A percentile compares a stretch with the other conserved stretches of the same genome.
Evolutionary conservation across 2,113 vertebrate genomes (phyloP).

Genomic region (Mobula birostris): DNA sequence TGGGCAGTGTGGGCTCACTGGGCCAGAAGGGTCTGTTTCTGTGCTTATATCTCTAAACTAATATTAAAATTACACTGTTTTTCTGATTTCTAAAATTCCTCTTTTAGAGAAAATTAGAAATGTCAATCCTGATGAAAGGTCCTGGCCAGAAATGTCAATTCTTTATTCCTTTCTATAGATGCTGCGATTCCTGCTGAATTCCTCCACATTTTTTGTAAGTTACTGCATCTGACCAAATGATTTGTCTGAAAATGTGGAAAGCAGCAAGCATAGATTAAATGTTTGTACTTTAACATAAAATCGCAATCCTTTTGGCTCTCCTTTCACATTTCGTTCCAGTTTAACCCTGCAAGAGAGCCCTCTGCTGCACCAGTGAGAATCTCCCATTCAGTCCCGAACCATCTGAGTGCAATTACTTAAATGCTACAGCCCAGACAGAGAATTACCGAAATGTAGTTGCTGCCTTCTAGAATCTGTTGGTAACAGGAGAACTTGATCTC

Average conservation of each 20-base stretch:
- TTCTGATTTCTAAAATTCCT: neutral
- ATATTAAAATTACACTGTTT: too few species aligned
- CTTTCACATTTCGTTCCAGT: neutral
- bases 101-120: neutral
- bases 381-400: neutral
- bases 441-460: constrained; percentile 13
- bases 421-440: neutral
- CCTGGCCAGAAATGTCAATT: too few species aligned
- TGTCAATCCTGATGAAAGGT: neutral
- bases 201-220: too few species aligned
- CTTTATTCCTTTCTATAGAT: too few species aligned
- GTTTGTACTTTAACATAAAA: neutral
- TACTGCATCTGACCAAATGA: too few species aligned
- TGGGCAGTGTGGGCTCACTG: too few species aligned
- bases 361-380: neutral
- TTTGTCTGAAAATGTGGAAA: neutral
- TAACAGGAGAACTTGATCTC: constrained; percentile 11
- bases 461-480: constrained; percentile 27
- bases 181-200: too few species aligned
- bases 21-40: too few species aligned
- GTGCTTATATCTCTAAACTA: too few species aligned
- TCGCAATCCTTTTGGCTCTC: neutral
- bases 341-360: neutral
- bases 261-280: neutral
- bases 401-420: neutral